A percentile compares a stretch with the other conserved stretches of the same genome.
phyloP scores from a whole-genome alignment of 92 coral and sea anemone species.

The Actinernus sp. region DNA sequence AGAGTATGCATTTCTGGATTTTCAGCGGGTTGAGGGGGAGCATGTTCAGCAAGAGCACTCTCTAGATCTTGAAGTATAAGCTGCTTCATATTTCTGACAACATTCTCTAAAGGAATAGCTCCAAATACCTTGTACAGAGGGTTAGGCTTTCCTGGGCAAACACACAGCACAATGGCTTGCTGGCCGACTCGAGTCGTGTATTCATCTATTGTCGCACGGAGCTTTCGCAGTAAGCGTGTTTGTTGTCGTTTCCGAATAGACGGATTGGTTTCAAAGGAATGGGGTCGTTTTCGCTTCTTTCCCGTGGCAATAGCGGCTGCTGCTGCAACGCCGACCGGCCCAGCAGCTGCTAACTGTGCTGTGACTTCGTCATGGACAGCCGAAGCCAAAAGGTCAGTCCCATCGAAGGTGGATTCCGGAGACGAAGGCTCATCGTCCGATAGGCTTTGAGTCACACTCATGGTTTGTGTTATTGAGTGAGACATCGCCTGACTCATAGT shows the following conservation, averaged over 20 bases:
- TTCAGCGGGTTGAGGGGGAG: conserved; percentile 95
- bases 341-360: conserved; percentile 98
- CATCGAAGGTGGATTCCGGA: conserved; percentile 97
- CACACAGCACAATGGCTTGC: conserved; percentile 97
- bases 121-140: conserved; percentile 98
- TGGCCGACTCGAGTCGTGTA: conserved; percentile 99
- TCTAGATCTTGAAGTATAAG: conserved; percentile 92
- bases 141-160: conserved; percentile 97
- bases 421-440: conserved; percentile 98
- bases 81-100: conserved; percentile 89
- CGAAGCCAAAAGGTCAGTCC: conserved; percentile 85
- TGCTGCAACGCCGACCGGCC: conserved; percentile 98
- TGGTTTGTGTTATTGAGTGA: background rate
- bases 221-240: conserved; percentile 93
- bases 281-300: conserved; percentile 95
- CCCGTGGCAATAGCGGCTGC: conserved; percentile 99
- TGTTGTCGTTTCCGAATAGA: conserved; percentile 99
- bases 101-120: conserved; percentile 97
- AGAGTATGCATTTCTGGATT: conserved; percentile 90
- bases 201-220: conserved; percentile 94
- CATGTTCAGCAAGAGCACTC: conserved; percentile 94
- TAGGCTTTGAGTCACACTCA: conserved; percentile 52
- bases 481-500: conserved; percentile 20
- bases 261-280: conserved; percentile 97
- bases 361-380: conserved; percentile 93